Conservation (phyloP, 2,113 vertebrate species). For the Daphoenositta chrysoptera region DNA sequence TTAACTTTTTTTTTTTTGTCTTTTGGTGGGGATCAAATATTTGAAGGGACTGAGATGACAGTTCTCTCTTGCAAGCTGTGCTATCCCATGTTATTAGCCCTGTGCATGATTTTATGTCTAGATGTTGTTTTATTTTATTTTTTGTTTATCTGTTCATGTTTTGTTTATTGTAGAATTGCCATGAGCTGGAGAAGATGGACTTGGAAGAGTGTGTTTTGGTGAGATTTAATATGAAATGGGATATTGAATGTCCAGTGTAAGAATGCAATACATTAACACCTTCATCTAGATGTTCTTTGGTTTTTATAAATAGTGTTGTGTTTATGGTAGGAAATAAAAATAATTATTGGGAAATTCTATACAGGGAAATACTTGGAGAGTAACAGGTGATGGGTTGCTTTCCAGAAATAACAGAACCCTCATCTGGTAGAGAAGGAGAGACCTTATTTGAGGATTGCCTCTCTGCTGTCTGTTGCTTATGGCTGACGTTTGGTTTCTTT, state of each 20-base stretch:
- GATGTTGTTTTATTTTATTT: neutral
- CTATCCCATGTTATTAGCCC: neutral
- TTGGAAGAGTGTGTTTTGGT: conserved; percentile 94
- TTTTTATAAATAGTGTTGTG: neutral
- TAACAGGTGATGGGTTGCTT: neutral
- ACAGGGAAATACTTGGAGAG: neutral
- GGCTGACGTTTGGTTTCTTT: neutral
- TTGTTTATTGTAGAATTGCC: conserved; percentile 81
- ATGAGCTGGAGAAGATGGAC: conserved; percentile 94
- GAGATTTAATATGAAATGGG: conserved; percentile 56
- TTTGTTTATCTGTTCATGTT: neutral
- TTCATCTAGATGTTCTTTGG: neutral
- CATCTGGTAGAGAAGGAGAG: neutral
- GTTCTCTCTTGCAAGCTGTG: neutral
- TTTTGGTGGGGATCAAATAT: neutral
- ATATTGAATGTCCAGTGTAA: neutral
- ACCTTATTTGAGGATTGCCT: neutral
- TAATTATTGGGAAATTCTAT: neutral
- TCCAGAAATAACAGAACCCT: neutral
- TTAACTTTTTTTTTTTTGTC: neutral
- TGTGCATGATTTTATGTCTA: neutral
- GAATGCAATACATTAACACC: neutral
- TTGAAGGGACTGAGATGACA: neutral
- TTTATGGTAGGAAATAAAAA: neutral
- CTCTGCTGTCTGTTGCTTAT: neutral